These are phyloP conservation scores for Ciona savignyi DNA, from an alignment of 23 tunicate genomes.

Conservation along the genomic window DNA sequence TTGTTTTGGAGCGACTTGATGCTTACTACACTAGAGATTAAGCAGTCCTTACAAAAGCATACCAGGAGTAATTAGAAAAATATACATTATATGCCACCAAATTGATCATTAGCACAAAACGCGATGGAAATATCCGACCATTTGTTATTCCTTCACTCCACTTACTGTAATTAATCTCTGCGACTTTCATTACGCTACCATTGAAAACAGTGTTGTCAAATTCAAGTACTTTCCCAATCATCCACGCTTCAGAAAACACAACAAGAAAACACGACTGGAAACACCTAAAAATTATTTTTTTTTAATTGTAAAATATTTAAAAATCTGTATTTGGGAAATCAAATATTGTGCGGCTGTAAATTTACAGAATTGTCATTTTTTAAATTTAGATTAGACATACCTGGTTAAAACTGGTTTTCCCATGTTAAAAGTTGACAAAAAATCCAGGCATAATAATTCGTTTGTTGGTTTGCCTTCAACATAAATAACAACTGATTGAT, in stretches of 20 bases:
- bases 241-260: slow-evolving; percentile 28
- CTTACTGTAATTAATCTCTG: not conserved
- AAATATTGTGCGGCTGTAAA: not conserved
- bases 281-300: slow-evolving; percentile 7
- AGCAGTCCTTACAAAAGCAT: too few species aligned
- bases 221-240: slow-evolving; percentile 13
- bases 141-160: too few species aligned
- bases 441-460: slow-evolving; percentile 8
- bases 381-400: not conserved
- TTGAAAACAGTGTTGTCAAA: slow-evolving; percentile 28
- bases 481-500: slow-evolving; percentile 40
- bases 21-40: too few species aligned
- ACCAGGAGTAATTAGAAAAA: too few species aligned
- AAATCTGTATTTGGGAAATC: not conserved
- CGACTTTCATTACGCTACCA: slow-evolving; percentile 19
- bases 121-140: too few species aligned
- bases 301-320: not conserved
- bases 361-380: not conserved
- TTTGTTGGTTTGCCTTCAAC: slow-evolving; percentile 24
- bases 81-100: too few species aligned
- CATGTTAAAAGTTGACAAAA: not conserved
- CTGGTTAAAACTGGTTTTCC: not conserved
- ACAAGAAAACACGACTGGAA: slow-evolving; percentile 25
- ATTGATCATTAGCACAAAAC: too few species aligned
- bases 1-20: too few species aligned